Conservation (phyloP, 2,888 invertebrate genomes). For the Lypha dubia region DNA sequence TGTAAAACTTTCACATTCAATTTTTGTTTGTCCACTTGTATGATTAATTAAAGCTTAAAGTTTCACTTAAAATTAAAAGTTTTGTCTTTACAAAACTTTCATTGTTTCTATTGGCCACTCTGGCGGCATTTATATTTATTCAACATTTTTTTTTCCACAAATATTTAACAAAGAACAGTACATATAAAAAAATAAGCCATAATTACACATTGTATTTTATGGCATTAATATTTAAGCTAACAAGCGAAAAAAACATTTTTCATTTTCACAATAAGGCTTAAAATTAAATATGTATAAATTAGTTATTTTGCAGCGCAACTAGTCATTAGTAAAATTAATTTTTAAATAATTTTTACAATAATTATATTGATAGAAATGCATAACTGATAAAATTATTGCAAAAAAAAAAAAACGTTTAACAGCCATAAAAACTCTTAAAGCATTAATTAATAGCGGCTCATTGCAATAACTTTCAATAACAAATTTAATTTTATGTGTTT, state of each 20-base stretch:
- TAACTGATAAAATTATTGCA: neutral
- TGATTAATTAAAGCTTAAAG: too few relatives aligned
- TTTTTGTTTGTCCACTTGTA: too few relatives aligned
- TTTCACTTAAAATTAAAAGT: too few relatives aligned
- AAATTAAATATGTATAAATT: neutral
- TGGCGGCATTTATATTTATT: neutral
- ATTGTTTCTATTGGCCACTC: neutral
- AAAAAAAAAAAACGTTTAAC: neutral
- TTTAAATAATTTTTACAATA: neutral
- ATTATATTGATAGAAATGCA: neutral
- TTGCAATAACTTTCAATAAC: neutral
- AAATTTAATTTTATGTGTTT: neutral
- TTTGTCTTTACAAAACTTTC: neutral
- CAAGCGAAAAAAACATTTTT: neutral
- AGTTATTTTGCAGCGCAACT: neutral
- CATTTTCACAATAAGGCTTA: neutral
- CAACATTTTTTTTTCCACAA: neutral
- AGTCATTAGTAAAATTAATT: neutral
- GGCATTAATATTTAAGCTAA: constrained; percentile 34
- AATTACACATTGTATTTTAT: constrained; percentile 37
- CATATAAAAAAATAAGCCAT: constrained; percentile 27
- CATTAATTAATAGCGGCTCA: neutral
- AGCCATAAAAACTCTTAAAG: neutral
- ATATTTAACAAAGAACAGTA: constrained; percentile 7
- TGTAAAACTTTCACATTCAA: too few relatives aligned